phyloP scores from a whole-genome alignment of 2,113 vertebrate genomes.

The Pollimyrus isidori region DNA sequence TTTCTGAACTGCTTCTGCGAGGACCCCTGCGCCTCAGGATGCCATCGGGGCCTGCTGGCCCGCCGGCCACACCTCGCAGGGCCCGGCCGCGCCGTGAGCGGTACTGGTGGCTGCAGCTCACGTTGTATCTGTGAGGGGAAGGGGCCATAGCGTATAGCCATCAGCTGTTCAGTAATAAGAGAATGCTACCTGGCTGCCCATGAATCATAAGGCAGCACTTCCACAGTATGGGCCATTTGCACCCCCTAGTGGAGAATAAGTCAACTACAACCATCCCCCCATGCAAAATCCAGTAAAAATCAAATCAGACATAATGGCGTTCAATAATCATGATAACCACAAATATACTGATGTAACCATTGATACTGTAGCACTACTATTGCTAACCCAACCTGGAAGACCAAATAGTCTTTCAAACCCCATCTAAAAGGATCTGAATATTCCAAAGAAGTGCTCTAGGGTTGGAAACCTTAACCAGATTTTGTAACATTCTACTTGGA shows the following conservation, averaged over 20 bases:
- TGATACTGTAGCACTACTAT: neutral
- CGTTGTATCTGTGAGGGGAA: constrained; percentile 74
- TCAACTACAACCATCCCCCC: neutral
- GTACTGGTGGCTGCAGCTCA: constrained; percentile 91
- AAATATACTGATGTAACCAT: neutral
- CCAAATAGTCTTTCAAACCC: neutral
- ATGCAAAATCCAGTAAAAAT: neutral
- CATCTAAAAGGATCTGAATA: neutral
- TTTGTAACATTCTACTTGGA: neutral
- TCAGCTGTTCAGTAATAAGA: neutral
- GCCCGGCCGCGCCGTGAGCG: constrained; percentile 77
- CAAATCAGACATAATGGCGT: neutral
- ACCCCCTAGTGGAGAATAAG: neutral
- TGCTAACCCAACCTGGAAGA: neutral
- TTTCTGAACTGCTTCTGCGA: constrained; percentile 77
- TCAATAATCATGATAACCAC: neutral
- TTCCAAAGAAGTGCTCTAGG: neutral
- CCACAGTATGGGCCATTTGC: neutral
- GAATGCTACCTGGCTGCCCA: neutral
- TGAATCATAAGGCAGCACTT: neutral
- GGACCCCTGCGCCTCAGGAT: constrained; percentile 64
- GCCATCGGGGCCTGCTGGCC: constrained; percentile 56
- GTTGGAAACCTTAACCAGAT: neutral
- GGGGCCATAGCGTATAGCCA: neutral
- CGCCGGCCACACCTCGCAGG: constrained; percentile 61